These are phyloP conservation scores for Drosophila algonquin DNA, from an alignment of 2,888 invertebrate genomes.

Conservation along the genomic window DNA sequence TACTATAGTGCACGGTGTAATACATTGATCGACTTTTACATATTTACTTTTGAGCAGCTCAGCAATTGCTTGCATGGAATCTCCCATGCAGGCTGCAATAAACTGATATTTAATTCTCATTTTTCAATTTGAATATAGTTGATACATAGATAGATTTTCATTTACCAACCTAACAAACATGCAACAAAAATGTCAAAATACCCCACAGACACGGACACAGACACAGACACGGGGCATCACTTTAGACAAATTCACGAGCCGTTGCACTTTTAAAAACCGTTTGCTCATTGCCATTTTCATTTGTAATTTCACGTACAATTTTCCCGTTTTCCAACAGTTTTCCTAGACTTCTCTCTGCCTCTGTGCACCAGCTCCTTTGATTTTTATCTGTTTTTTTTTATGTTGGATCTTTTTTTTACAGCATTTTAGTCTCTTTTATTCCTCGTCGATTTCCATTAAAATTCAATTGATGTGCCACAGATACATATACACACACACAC, in stretches of 20 bases:
- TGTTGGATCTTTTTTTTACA: constrained; percentile 60
- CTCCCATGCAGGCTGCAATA: no score
- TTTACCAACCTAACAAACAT: neutral
- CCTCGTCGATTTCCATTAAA: constrained; percentile 80
- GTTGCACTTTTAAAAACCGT: constrained; percentile 61
- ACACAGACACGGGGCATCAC: constrained; percentile 13
- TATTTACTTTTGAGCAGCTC: no score
- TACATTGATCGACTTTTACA: no score
- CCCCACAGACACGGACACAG: neutral
- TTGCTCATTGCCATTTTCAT: constrained; percentile 72
- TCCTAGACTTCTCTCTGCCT: constrained; percentile 5
- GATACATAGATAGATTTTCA: no score
- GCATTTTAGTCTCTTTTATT: constrained; percentile 79
- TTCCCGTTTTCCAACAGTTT: constrained; percentile 64
- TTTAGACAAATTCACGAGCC: constrained; percentile 55
- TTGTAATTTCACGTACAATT: constrained; percentile 70
- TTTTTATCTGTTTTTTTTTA: constrained; percentile 8
- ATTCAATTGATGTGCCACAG: constrained; percentile 76
- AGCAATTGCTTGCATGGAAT: no score
- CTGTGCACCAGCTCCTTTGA: constrained; percentile 36
- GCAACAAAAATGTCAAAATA: neutral
- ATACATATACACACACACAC: constrained; percentile 21
- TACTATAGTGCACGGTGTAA: no score
- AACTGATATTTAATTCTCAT: no score
- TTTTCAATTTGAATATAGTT: no score